These are phyloP conservation scores for Eira barbara DNA, from an alignment of 2,113 vertebrate genomes.

Conservation along the genomic window DNA sequence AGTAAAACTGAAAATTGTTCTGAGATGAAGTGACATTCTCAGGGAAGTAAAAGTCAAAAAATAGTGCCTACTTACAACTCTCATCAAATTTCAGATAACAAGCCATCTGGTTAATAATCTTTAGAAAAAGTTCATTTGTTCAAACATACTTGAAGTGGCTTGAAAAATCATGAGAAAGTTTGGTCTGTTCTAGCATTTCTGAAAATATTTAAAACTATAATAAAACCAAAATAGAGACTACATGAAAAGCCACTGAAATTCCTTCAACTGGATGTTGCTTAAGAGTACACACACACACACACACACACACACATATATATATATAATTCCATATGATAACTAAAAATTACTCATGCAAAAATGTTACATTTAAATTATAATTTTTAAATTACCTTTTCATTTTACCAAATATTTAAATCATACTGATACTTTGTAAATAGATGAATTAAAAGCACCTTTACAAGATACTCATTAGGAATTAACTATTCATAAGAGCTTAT, in stretches of 20 bases:
- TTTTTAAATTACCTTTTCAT: background rate
- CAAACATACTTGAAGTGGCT: background rate
- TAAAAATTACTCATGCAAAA: background rate
- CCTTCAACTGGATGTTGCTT: background rate
- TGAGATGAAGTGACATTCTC: constrained; percentile 60
- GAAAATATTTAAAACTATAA: constrained; percentile 14
- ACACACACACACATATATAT: too few species aligned
- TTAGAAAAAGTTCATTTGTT: constrained; percentile 40
- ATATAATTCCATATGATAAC: background rate
- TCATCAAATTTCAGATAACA: constrained; percentile 50
- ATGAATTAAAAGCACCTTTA: constrained; percentile 12
- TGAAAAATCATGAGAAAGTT: constrained; percentile 33
- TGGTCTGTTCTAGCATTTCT: background rate
- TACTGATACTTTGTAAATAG: background rate
- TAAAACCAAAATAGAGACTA: background rate
- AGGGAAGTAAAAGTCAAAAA: constrained; percentile 38
- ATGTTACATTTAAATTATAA: background rate
- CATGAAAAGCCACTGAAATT: background rate
- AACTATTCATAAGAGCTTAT: background rate
- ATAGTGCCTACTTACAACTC: constrained; percentile 31
- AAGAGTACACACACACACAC: background rate
- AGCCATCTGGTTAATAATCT: constrained; percentile 41
- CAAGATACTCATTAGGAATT: background rate
- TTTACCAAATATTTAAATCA: background rate
- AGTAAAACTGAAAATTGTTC: constrained; percentile 58